Evolutionary conservation across 2,888 invertebrate genomes (phyloP).

Genomic region (Torymus aiolomorphi): DNA sequence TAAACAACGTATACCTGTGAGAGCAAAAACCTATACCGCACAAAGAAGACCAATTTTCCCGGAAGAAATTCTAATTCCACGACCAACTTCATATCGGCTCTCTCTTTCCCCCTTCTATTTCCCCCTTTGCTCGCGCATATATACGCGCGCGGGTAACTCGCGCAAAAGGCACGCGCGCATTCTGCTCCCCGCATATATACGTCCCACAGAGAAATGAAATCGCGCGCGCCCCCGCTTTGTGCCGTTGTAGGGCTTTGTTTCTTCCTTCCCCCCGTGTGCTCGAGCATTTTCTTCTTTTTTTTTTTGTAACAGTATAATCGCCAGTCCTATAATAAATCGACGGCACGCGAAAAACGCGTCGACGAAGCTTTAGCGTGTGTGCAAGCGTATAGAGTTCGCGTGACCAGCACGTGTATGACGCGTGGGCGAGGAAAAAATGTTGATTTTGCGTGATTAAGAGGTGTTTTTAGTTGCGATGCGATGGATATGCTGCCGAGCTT

Average conservation of each 20-base stretch:
- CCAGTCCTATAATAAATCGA: conserved; percentile 5
- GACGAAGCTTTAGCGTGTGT: no score
- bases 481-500: neutral
- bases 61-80: conserved; percentile 19
- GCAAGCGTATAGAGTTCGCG: neutral
- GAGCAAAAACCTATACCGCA: neutral
- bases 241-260: no score
- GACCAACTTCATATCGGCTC: conserved; percentile 9
- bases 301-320: no score
- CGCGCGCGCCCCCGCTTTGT: no score
- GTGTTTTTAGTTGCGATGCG: neutral
- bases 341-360: neutral
- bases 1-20: no score
- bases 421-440: neutral
- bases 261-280: no score
- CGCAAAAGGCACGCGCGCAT: no score
- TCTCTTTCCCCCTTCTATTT: neutral
- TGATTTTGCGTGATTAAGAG: conserved; percentile 12
- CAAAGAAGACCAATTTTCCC: neutral
- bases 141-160: no score
- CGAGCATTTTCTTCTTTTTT: no score
- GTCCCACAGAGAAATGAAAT: no score
- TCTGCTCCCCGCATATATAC: no score
- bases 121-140: neutral
- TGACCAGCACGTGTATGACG: neutral